These are phyloP conservation scores for Bombus waltoni DNA, from an alignment of 1,140 invertebrate species.

Conservation along the genomic window DNA sequence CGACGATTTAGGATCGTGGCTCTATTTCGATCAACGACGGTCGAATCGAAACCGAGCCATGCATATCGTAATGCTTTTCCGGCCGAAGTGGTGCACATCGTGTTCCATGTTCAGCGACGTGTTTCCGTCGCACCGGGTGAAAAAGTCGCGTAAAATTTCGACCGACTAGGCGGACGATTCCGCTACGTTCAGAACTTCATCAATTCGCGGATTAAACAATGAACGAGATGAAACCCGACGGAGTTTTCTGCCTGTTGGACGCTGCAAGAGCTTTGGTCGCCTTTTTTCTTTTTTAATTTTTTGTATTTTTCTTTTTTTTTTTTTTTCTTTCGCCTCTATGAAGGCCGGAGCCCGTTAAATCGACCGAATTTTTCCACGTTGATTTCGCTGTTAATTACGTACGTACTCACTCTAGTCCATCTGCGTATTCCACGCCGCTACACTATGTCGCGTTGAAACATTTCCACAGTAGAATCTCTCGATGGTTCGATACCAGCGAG, in stretches of 20 bases:
- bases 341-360: background rate
- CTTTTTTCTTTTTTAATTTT: background rate
- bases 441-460: background rate
- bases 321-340: background rate
- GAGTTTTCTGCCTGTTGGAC: constrained; percentile 3
- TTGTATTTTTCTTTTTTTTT: background rate
- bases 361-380: constrained; percentile 13
- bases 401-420: background rate
- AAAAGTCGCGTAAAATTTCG: constrained; percentile 39
- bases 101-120: background rate
- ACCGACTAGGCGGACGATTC: constrained; percentile 1
- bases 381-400: constrained; percentile 11
- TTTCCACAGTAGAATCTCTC: background rate
- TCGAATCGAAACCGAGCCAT: constrained; percentile 24
- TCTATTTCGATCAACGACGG: constrained; percentile 29
- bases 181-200: constrained; percentile 20
- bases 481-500: background rate
- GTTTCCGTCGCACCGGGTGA: background rate
- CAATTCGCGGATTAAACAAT: constrained; percentile 30
- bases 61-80: constrained; percentile 29
- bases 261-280: background rate
- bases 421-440: no score
- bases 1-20: constrained; percentile 2
- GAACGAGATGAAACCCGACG: constrained; percentile 9
- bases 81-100: background rate